A percentile compares a stretch with the other conserved stretches of the same genome.
Evolutionary conservation across 2,888 invertebrate species (phyloP).

Genomic region (Omphaloscelis lunosa): DNA sequence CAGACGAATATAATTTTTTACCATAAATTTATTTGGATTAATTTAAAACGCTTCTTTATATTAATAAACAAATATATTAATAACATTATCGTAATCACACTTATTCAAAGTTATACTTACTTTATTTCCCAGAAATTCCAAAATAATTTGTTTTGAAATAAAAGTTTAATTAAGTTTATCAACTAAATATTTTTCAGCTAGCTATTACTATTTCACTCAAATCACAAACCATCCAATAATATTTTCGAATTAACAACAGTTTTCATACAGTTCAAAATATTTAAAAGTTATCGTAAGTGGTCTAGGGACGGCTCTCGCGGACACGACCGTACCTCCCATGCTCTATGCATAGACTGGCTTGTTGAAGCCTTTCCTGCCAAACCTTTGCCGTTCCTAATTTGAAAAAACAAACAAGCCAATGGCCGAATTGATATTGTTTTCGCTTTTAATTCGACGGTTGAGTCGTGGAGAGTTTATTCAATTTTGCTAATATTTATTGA

Average conservation of each 20-base stretch:
- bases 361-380: slow-evolving; percentile 25
- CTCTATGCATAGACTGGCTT: slow-evolving; percentile 55
- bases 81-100: background rate
- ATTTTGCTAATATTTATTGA: slow-evolving; percentile 22
- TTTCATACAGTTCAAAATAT: slow-evolving; percentile 24
- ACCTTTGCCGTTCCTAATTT: slow-evolving; percentile 31
- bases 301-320: slow-evolving; percentile 28
- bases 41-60: too few relatives aligned
- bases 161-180: slow-evolving; percentile 10
- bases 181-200: slow-evolving; percentile 3
- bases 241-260: slow-evolving; percentile 5
- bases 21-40: too few relatives aligned
- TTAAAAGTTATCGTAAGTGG: slow-evolving; percentile 50
- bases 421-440: slow-evolving; percentile 26
- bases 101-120: slow-evolving; percentile 38
- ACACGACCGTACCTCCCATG: slow-evolving; percentile 54
- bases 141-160: slow-evolving; percentile 23
- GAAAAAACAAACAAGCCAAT: slow-evolving; percentile 40
- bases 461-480: background rate
- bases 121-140: slow-evolving; percentile 11
- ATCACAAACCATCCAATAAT: slow-evolving; percentile 27
- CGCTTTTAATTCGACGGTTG: slow-evolving; percentile 17
- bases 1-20: too few relatives aligned
- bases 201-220: slow-evolving; percentile 31
- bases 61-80: too few relatives aligned